Evolutionary conservation across 2,888 invertebrate genomes (phyloP).

Genomic region (Drosophila formosana): DNA sequence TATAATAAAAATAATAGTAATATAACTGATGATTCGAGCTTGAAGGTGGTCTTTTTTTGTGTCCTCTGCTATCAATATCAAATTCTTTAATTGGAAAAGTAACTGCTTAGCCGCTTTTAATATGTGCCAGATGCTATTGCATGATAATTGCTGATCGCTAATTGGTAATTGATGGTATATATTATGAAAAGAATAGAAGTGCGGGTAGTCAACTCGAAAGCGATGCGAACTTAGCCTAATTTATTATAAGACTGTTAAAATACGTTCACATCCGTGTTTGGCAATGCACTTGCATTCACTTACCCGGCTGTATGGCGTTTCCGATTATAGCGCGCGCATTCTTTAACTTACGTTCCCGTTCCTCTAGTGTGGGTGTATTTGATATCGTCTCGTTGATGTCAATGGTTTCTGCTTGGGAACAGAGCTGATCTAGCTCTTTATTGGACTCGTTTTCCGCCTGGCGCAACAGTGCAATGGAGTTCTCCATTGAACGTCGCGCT

Average conservation of each 20-base stretch:
- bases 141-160: slow-evolving; percentile 21
- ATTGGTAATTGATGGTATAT: slow-evolving; percentile 18
- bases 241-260: slow-evolving; percentile 33
- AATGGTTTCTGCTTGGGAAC: slow-evolving; percentile 84
- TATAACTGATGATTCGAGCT: too few relatives aligned
- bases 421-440: slow-evolving; percentile 85
- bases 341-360: slow-evolving; percentile 87
- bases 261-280: slow-evolving; percentile 2
- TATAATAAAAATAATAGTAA: too few relatives aligned
- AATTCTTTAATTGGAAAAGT: not conserved
- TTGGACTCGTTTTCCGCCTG: slow-evolving; percentile 85
- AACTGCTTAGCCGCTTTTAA: slow-evolving; percentile 26
- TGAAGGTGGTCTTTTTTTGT: too few relatives aligned
- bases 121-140: slow-evolving; percentile 53
- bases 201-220: slow-evolving; percentile 78
- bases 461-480: slow-evolving; percentile 88
- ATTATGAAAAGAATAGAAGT: slow-evolving; percentile 24
- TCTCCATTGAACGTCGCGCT: slow-evolving; percentile 87
- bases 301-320: slow-evolving; percentile 87
- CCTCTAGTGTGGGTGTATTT: slow-evolving; percentile 51
- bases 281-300: slow-evolving; percentile 66
- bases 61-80: too few relatives aligned
- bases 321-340: slow-evolving; percentile 91
- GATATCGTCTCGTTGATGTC: slow-evolving; percentile 74
- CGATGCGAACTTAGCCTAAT: slow-evolving; percentile 73